Percentiles rank a stretch among this genome's conserved stretches.
These are phyloP conservation scores for Aphidius ervi DNA, from an alignment of 1,140 invertebrate genomes.

Conservation along the genomic window DNA sequence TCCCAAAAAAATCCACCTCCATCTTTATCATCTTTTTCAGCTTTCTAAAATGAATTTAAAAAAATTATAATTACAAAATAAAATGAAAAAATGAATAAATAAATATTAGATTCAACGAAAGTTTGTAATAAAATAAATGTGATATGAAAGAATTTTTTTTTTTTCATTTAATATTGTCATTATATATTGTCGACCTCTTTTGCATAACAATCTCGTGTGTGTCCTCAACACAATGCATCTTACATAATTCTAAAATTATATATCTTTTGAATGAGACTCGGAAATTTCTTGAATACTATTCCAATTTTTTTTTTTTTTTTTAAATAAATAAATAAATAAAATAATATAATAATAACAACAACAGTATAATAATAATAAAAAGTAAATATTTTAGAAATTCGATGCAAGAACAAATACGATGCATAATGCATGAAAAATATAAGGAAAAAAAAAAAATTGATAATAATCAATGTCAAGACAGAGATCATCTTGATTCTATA, in stretches of 20 bases:
- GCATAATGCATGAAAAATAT: conserved; percentile 13
- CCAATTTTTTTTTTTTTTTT: neutral
- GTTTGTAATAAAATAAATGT: too few species aligned
- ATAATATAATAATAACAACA: neutral
- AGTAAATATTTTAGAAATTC: neutral
- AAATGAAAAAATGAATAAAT: too few species aligned
- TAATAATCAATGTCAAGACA: neutral
- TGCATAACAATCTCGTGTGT: conserved; percentile 41
- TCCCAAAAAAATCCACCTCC: conserved; percentile 46
- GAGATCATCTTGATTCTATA: too few species aligned
- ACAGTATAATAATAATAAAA: neutral
- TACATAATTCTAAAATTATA: neutral
- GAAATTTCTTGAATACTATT: neutral
- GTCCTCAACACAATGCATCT: conserved; percentile 37
- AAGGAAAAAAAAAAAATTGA: neutral
- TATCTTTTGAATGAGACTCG: neutral
- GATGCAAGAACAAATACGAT: neutral
- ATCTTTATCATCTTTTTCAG: conserved; percentile 35
- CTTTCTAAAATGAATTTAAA: conserved; percentile 31
- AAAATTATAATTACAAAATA: too few species aligned
- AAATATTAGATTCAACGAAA: too few species aligned
- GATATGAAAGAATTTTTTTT: too few species aligned
- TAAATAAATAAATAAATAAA: neutral
- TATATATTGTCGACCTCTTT: conserved; percentile 40
- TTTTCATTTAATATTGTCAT: conserved; percentile 19